Evolutionary conservation across 2,888 invertebrate species (phyloP).

Genomic region (Taphrorychus bicolor): DNA sequence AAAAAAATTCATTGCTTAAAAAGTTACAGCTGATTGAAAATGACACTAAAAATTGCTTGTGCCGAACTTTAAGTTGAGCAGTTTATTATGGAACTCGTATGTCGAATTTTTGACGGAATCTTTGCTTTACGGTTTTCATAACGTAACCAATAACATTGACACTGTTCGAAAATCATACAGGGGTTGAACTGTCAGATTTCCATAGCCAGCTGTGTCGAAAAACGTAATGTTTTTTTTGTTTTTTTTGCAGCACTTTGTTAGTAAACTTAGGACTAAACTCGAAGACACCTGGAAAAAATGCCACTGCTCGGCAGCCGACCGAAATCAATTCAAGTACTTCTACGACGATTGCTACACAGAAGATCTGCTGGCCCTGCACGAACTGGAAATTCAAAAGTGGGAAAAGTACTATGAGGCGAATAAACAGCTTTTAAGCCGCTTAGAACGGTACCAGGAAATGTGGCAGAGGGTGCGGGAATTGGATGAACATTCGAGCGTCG

Average conservation of each 20-base stretch:
- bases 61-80: too few relatives aligned
- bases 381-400: slow-evolving; percentile 76
- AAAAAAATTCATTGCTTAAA: too few relatives aligned
- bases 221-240: too few relatives aligned
- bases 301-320: slow-evolving; percentile 69
- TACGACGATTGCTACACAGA: slow-evolving; percentile 75
- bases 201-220: too few relatives aligned
- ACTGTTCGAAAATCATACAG: too few relatives aligned
- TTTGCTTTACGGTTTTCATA: too few relatives aligned
- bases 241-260: slow-evolving; percentile 64
- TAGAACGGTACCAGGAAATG: slow-evolving; percentile 71
- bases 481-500: slow-evolving; percentile 78
- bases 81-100: too few relatives aligned
- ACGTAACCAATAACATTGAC: too few relatives aligned
- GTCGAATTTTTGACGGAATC: too few relatives aligned
- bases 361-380: slow-evolving; percentile 79
- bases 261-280: slow-evolving; percentile 75
- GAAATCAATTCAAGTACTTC: slow-evolving; percentile 68
- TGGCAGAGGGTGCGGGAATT: slow-evolving; percentile 67
- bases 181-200: too few relatives aligned
- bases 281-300: slow-evolving; percentile 78
- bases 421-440: slow-evolving; percentile 70
- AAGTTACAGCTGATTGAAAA: too few relatives aligned
- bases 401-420: slow-evolving; percentile 70
- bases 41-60: too few relatives aligned